Evolutionary conservation across 2,888 invertebrate species (phyloP).

Genomic region (Eupithecia tripunctaria): DNA sequence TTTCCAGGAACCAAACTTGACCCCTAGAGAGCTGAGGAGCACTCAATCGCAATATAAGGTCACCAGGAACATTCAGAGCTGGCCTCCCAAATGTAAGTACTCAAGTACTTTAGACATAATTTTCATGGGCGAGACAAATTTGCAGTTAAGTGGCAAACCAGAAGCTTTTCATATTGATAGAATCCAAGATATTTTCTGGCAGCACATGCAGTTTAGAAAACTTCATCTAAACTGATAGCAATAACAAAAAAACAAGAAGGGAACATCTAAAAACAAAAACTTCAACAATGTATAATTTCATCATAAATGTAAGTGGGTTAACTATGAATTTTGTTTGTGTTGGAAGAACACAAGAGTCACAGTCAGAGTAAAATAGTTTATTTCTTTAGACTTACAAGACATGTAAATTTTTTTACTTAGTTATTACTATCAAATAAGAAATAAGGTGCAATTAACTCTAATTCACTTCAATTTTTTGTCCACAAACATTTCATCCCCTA

Average conservation of each 20-base stretch:
- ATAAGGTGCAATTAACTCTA: neutral
- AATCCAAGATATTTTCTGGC: neutral
- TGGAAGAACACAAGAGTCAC: too few relatives aligned
- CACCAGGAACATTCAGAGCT: conserved; percentile 78
- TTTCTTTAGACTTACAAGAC: too few relatives aligned
- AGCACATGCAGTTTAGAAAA: neutral
- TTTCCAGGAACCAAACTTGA: conserved; percentile 73
- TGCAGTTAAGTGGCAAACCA: neutral
- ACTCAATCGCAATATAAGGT: conserved; percentile 73
- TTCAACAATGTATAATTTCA: too few relatives aligned
- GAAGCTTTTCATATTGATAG: neutral
- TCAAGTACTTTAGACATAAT: neutral
- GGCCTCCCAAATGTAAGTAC: conserved; percentile 79
- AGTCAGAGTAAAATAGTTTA: too few relatives aligned
- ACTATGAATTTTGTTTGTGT: too few relatives aligned
- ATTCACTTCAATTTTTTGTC: too few relatives aligned
- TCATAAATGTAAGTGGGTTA: too few relatives aligned
- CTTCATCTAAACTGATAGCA: neutral
- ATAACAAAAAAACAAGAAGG: too few relatives aligned
- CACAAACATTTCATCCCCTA: too few relatives aligned
- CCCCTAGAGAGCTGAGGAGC: conserved; percentile 76
- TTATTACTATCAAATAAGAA: too few relatives aligned
- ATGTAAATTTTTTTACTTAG: too few relatives aligned
- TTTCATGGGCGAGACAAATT: neutral
- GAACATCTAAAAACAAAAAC: too few relatives aligned